Base-by-base conservation (phyloP, 2,113 vertebrate genomes). In the Neoarius graeffei region DNA sequence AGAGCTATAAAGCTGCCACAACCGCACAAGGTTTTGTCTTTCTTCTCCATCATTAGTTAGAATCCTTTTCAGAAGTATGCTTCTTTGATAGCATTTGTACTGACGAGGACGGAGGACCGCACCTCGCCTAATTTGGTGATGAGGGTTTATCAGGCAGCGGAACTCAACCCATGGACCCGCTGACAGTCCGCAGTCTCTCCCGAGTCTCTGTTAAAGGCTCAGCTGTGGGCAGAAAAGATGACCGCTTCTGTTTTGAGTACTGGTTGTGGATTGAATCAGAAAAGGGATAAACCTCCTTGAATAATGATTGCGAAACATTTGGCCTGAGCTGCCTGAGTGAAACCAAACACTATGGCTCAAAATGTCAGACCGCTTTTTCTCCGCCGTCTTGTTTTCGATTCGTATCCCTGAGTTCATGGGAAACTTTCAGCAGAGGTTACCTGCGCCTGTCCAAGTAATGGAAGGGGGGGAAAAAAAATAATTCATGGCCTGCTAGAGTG, bases 261-360 rank as follows among this genome's bases (percentile, higher is more conserved):
- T 92, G 84, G 23, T 86, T 90, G 92, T 91, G 94, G 93, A 93
- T 94, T 91, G 85, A 92, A 93, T 93, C 92, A 93, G 87, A 92
- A 93, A 90, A 87, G 77, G 92, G 90, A 91, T 93, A 91, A 94
- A 93, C 94, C 57, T 93, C 86, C 91, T 91, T 92, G 91, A 92
- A 93, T 94, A 93, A 94, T 92, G 91, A 93, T 94, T 88, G 86
- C 90, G 92, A 94, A 94, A 94, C 92, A 92, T 95, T 95, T 93
- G 91, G 90, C 91, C 90, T 90, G 83, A 90, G 84, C 93, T 91
- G 89, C 87, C 90, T 9, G 85, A 84, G 86, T 94, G 92, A 94
- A 95, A 94, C 92, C 87, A 94, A 95, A 94, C 93, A 92, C 92
- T 86, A 87, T 89, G 7, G 23, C 91, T 82, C 87, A 87, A 94